Evolutionary conservation across 2,113 vertebrate genomes (phyloP).

Genomic region (Phaethornis superciliosus): DNA sequence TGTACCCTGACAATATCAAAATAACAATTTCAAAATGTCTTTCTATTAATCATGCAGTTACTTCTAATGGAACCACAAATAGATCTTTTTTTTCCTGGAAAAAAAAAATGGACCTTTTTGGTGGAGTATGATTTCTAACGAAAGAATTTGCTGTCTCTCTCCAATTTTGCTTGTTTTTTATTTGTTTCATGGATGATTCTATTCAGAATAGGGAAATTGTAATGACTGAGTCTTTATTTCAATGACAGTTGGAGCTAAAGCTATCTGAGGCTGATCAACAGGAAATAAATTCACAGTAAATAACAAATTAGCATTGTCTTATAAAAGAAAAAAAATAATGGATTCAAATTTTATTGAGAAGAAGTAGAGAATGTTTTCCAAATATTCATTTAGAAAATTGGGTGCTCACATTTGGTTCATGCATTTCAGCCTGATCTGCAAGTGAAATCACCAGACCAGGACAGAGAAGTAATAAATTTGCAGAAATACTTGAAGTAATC

Average conservation of each 20-base stretch:
- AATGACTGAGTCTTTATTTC: slow-evolving; percentile 15
- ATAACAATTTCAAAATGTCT: not conserved
- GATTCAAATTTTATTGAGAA: not conserved
- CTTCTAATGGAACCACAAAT: not conserved
- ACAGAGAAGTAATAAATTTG: not conserved
- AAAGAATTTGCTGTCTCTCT: not conserved
- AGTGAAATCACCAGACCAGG: not conserved
- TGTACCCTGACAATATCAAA: not conserved
- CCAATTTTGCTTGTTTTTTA: not conserved
- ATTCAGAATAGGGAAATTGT: slow-evolving; percentile 5
- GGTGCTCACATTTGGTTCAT: slow-evolving; percentile 2
- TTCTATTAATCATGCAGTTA: not conserved
- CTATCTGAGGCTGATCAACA: not conserved
- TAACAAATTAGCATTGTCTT: not conserved
- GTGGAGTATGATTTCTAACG: not conserved
- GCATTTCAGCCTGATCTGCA: not conserved
- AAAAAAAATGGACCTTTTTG: not conserved
- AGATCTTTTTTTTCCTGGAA: not conserved
- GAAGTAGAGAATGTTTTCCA: not conserved
- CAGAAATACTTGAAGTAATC: not conserved
- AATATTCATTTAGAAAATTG: slow-evolving; percentile 29
- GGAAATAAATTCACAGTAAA: slow-evolving; percentile 13
- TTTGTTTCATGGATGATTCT: slow-evolving; percentile 3
- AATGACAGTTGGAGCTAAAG: not conserved
- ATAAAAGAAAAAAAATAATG: not conserved